A percentile compares a stretch with the other conserved stretches of the same genome.
Conservation (phyloP, 1,140 invertebrate species). For the Drosophila repleta region DNA sequence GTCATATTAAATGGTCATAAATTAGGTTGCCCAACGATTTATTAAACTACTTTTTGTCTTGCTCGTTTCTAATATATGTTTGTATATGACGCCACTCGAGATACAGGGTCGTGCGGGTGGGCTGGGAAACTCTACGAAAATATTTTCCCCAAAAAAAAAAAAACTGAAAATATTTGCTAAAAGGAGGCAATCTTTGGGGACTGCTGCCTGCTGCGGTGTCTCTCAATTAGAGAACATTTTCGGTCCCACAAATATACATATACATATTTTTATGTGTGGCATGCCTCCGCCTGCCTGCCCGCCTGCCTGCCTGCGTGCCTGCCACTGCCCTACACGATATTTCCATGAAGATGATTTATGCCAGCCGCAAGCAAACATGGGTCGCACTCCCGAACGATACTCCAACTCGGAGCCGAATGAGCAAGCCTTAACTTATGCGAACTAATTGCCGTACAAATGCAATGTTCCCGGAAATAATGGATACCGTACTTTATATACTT, state of each 20-base stretch:
- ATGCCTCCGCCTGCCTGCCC: slow-evolving; percentile 29
- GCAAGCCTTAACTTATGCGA: slow-evolving; percentile 58
- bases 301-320: slow-evolving; percentile 27
- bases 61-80: slow-evolving; percentile 2
- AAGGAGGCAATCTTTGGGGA: slow-evolving; percentile 33
- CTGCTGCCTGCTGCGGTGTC: slow-evolving; percentile 49
- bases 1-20: slow-evolving; percentile 70
- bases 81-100: slow-evolving; percentile 56
- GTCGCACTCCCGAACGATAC: slow-evolving; percentile 20
- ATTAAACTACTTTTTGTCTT: slow-evolving; percentile 39
- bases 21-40: slow-evolving; percentile 45
- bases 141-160: slow-evolving; percentile 22
- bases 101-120: slow-evolving; percentile 44
- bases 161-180: slow-evolving; percentile 39
- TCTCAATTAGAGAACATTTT: slow-evolving; percentile 76
- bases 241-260: slow-evolving; percentile 22
- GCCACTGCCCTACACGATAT: background rate
- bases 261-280: slow-evolving; percentile 42
- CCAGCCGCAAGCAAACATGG: slow-evolving; percentile 69
- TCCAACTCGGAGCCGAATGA: slow-evolving; percentile 35
- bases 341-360: slow-evolving; percentile 71
- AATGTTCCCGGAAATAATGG: slow-evolving; percentile 83
- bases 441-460: slow-evolving; percentile 84
- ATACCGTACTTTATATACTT: slow-evolving; percentile 58
- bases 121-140: slow-evolving; percentile 49